Percentiles rank a stretch among this genome's conserved stretches.
phyloP scores from a whole-genome alignment of 2,113 vertebrate genomes.

The Syngnathus scovelli region DNA sequence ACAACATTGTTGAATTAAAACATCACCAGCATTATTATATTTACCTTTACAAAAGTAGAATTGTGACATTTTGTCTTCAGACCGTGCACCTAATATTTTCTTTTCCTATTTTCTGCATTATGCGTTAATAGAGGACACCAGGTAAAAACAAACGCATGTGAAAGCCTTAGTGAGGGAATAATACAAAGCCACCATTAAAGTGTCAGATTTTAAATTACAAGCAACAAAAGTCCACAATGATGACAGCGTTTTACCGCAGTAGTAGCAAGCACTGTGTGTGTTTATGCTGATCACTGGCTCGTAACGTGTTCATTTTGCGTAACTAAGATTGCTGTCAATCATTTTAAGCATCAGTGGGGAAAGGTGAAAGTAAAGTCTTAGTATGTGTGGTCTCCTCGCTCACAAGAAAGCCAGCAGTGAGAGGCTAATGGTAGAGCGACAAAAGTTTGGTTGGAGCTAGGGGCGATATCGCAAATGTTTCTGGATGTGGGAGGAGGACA shows the following conservation, averaged over 20 bases:
- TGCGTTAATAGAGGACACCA: neutral
- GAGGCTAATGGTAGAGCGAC: neutral
- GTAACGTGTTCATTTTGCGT: neutral
- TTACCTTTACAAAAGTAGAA: neutral
- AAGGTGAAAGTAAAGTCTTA: constrained; percentile 4
- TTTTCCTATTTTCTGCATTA: neutral
- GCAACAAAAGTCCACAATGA: constrained; percentile 1
- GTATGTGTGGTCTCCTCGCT: neutral
- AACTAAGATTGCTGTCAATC: constrained; percentile 7
- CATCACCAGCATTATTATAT: neutral
- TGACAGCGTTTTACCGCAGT: constrained; percentile 1
- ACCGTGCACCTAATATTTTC: neutral
- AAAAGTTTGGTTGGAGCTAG: neutral
- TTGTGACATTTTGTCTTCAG: neutral
- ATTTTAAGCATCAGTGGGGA: constrained; percentile 13
- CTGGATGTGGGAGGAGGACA: constrained; percentile 20
- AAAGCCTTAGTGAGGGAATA: neutral
- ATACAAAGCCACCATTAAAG: constrained; percentile 2
- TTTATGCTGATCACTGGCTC: constrained; percentile 3
- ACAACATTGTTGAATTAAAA: neutral
- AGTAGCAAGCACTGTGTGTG: neutral
- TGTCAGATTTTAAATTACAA: neutral
- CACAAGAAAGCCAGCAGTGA: neutral
- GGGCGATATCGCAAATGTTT: constrained; percentile 15
- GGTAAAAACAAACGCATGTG: neutral